A percentile compares a stretch with the other conserved stretches of the same genome.
These are phyloP conservation scores for Acestrorhynchus altus DNA, from an alignment of 2,797 vertebrate species.

Conservation along the genomic window DNA sequence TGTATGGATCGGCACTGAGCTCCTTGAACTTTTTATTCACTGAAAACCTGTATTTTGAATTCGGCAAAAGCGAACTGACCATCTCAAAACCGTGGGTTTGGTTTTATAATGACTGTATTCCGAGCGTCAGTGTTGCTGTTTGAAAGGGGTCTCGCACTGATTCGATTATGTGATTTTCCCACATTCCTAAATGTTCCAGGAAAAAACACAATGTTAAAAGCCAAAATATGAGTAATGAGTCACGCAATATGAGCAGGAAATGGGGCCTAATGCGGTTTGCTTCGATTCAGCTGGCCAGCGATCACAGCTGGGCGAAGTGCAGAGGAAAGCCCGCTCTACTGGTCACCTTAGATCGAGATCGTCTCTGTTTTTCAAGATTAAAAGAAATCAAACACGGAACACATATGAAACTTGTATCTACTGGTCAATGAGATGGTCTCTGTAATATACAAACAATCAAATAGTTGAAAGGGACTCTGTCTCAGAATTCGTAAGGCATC, in stretches of 20 bases:
- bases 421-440: not conserved
- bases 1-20: no score
- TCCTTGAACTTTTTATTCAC: no score
- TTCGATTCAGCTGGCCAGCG: not conserved
- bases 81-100: no score
- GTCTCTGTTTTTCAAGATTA: not conserved
- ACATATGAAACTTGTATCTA: not conserved
- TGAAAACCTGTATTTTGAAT: no score
- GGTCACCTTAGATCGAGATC: not conserved
- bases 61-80: no score
- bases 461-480: no score
- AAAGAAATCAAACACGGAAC: not conserved
- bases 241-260: not conserved
- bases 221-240: not conserved
- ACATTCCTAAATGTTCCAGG: not conserved
- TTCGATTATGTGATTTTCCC: not conserved
- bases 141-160: not conserved
- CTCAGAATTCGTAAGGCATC: no score
- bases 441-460: no score
- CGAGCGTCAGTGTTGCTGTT: not conserved
- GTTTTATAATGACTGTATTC: no score
- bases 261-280: slow-evolving; percentile 5
- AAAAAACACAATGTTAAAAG: not conserved
- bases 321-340: not conserved
- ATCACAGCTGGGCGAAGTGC: not conserved